Evolutionary conservation across 2,888 invertebrate species (phyloP), one percentile per base, ranked within the genome.

Genomic region (Ischnus inquisitorius): DNA sequence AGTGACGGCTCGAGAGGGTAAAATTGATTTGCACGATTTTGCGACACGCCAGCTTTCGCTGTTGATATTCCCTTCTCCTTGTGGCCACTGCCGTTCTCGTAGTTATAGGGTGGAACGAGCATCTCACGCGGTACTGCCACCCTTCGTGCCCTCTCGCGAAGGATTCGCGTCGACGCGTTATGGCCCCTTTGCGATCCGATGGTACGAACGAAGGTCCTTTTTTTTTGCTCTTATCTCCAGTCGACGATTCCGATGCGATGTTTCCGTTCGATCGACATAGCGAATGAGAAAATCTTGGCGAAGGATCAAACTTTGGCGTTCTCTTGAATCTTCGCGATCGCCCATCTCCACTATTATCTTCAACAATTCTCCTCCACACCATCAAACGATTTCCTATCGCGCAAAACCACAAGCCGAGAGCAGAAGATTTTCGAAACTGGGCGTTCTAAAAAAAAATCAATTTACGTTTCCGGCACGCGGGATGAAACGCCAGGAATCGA

Each of bases 21-120:
- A 83, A 85, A 86, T 86, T 85, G 86, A 86, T 85, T 85, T 86
- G 57, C 72, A 84, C 80, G 78, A 85, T 82, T 86, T 72, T 46
- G 57, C 69, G 71, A 82, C 82, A 84, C 82, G 77, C 82, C 48
- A 85, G 67, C 60, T 43, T 68, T 77, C 46, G 34, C 34, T 34
- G 5, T 34, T 34, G 34, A 41, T 16, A 19, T 12, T 77, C 57
- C 48, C 34, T 34, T 25, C 65, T 39, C 19, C 22, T 28, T 34
- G 39, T 60, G 22, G 64, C 22, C 64, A 67, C 48, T 48, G 19
- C 46, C 39, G 67, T 57, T 14, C 16, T 12, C 14, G 39, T 48
- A 51, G 76, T 68, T 62, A 48, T 39, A 39, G 69, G 60, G 69
- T 48, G 41, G 48, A 41, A 62, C 22, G 62, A 34, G 34, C 60